Evolutionary conservation across 1,140 invertebrate genomes (phyloP).

Genomic region (Zaprionus lachaisei): DNA sequence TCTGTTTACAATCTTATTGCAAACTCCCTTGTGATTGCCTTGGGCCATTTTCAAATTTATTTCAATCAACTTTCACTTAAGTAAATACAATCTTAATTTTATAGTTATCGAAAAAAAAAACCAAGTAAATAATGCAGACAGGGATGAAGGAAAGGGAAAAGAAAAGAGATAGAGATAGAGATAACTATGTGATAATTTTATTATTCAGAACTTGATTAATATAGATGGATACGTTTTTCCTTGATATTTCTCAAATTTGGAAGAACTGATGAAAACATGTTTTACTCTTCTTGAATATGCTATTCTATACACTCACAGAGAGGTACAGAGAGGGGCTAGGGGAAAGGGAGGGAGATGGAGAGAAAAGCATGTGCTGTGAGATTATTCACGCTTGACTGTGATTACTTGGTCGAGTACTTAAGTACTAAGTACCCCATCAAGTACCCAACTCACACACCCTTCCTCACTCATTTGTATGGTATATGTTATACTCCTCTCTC

Average conservation of each 20-base stretch:
- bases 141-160: background rate
- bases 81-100: conserved; percentile 43
- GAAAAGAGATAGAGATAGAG: background rate
- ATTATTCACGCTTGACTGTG: conserved; percentile 11
- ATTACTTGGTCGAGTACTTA: conserved; percentile 25
- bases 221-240: background rate
- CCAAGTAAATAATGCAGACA: background rate
- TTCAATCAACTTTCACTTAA: conserved; percentile 25
- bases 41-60: conserved; percentile 61
- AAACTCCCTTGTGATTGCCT: conserved; percentile 13
- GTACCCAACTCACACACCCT: background rate
- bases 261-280: conserved; percentile 25
- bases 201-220: conserved; percentile 1
- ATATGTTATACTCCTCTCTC: no score
- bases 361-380: no score
- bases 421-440: conserved; percentile 15
- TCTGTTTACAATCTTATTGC: background rate
- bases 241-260: conserved; percentile 7
- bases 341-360: background rate
- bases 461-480: background rate
- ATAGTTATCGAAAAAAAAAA: conserved; percentile 25
- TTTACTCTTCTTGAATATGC: background rate
- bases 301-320: background rate
- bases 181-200: background rate
- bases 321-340: background rate